phyloP scores from a whole-genome alignment of 2,888 invertebrate species.

The Epirrita christyi region DNA sequence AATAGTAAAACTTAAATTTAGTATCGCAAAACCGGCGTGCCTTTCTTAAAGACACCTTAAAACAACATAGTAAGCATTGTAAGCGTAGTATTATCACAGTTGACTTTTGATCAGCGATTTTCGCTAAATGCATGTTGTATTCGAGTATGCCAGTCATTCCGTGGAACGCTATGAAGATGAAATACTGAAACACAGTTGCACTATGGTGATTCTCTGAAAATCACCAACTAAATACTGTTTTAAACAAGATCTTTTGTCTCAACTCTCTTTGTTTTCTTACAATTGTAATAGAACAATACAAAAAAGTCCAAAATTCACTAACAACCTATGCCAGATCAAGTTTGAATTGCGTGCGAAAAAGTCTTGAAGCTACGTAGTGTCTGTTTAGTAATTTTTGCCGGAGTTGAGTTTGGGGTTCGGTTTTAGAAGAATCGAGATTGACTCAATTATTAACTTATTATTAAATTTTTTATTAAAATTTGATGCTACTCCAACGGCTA shows the following conservation, averaged over 20 bases:
- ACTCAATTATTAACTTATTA: neutral
- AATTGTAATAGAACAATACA: slow-evolving; percentile 70
- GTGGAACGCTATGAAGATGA: neutral
- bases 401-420: neutral
- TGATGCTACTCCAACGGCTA: neutral
- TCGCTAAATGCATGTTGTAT: too few relatives aligned
- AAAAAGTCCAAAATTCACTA: slow-evolving; percentile 72
- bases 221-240: slow-evolving; percentile 73
- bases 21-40: too few relatives aligned
- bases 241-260: slow-evolving; percentile 70
- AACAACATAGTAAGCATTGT: too few relatives aligned
- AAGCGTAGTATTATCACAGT: too few relatives aligned
- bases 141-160: neutral
- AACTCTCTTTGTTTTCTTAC: slow-evolving; percentile 72
- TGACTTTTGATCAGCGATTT: too few relatives aligned
- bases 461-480: too few relatives aligned
- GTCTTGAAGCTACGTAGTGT: neutral
- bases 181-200: neutral
- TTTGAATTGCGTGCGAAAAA: slow-evolving; percentile 71
- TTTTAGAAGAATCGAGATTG: neutral
- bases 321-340: slow-evolving; percentile 69
- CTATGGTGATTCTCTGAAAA: slow-evolving; percentile 48
- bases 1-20: neutral
- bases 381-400: slow-evolving; percentile 6
- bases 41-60: too few relatives aligned